Base-by-base conservation (phyloP, 2,113 vertebrate species). In the Elachura formosa region DNA sequence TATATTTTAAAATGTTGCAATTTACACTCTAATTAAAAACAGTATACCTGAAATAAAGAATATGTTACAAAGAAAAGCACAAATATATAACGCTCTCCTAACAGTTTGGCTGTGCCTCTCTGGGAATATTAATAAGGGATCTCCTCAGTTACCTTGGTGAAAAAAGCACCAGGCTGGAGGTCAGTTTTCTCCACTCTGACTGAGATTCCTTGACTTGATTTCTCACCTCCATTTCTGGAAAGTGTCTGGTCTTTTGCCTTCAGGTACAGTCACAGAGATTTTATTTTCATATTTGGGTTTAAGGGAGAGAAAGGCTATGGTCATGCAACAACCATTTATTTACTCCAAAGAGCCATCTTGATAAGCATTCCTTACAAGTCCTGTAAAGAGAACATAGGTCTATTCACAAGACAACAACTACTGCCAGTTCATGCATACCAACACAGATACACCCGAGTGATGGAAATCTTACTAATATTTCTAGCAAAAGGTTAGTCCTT, bases 191-290 rank as follows among this genome's bases (percentile, higher is more conserved):
- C 49, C 29, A 40, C 38, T 55, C 24, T 56, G 9, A 7, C 26
- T 64, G 62, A 63, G 45, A 56, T 33, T 81, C 36, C 31, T 58
- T 46, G 21, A 5, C 54, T 73, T 40, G 26, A 33, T 89, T 91
- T 69, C 55, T 87, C 55, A 61, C 51, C 20, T 77, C 31, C 4
- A 17, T 81, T 87, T 59, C 40, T 73, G n/a, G 19, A 23, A 91
- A 54, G 11, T 76, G 15, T 36, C 48, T 91, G 72, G 33, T n/a
- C 20, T 93, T 89, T 87, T 55, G 12, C n/a, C 49, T 89, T 81
- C 55, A 56, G 29, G 10, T 61, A 15, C 13, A 68, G 18, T 41
- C 2, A 1, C n/a, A 43, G 41, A 43, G 24, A 2, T 56, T 72
- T 77, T 56, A 46, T 93, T 91, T 77, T 7, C 21, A 31, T 61